phyloP scores from a whole-genome alignment of 2,888 invertebrate species.

The Alentia gelatinosa region DNA sequence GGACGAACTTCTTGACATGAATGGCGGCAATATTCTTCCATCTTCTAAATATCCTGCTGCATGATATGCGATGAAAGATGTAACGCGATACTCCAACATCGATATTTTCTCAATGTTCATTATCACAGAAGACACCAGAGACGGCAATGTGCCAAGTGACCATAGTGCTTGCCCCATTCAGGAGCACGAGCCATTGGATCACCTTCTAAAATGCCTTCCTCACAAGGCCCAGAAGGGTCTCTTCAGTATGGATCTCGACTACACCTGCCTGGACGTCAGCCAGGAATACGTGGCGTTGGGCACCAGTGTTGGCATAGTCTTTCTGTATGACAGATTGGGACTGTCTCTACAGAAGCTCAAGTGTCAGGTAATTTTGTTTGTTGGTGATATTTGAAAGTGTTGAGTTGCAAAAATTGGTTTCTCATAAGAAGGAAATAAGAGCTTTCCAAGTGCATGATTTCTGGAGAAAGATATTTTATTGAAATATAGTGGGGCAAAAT shows the following conservation, averaged over 20 bases:
- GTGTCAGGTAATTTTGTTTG: constrained; percentile 93
- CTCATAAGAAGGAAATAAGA: too few species aligned
- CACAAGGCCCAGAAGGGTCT: constrained; percentile 60
- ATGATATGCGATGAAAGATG: too few species aligned
- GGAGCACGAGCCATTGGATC: constrained; percentile 56
- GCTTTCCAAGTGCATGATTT: too few species aligned
- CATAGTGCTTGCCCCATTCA: neutral
- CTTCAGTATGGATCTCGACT: constrained; percentile 67
- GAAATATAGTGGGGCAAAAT: too few species aligned
- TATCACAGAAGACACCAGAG: neutral
- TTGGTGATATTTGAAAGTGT: too few species aligned
- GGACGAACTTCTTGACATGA: too few species aligned
- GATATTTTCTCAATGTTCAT: too few species aligned
- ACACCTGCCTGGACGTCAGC: constrained; percentile 91
- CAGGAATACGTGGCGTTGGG: constrained; percentile 91
- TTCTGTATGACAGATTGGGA: constrained; percentile 91
- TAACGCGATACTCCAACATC: too few species aligned
- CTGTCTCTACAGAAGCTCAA: constrained; percentile 86
- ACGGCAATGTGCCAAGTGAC: neutral
- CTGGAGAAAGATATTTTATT: too few species aligned
- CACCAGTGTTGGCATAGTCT: constrained; percentile 91
- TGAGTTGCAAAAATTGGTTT: too few species aligned
- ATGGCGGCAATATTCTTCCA: too few species aligned
- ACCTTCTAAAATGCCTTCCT: constrained; percentile 57
- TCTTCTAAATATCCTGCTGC: too few species aligned